Conservation (phyloP, 2,113 vertebrate genomes). For the Lasiurus cinereus region DNA sequence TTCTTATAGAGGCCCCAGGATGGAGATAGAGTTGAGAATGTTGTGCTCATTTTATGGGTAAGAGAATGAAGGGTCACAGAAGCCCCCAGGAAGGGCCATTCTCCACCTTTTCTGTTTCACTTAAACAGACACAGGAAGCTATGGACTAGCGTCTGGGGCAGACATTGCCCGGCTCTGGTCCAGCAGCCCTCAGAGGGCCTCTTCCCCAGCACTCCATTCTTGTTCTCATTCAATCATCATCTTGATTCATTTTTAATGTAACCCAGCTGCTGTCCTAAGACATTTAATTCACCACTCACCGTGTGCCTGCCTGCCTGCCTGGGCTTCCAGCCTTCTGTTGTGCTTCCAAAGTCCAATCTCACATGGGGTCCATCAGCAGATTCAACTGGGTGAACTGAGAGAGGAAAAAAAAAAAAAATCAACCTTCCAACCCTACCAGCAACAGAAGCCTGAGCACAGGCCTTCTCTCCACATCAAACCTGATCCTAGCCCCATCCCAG, state of each 20-base stretch:
- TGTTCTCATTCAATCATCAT: slow-evolving; percentile 63
- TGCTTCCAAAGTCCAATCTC: neutral
- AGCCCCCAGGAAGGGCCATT: neutral
- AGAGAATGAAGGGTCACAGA: neutral
- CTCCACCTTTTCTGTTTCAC: slow-evolving; percentile 48
- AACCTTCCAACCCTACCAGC: neutral
- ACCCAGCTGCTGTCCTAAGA: slow-evolving; percentile 63
- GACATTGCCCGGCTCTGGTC: neutral
- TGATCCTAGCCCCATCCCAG: slow-evolving; percentile 33
- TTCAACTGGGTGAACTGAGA: neutral
- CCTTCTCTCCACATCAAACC: slow-evolving; percentile 11
- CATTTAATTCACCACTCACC: neutral
- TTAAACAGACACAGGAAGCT: slow-evolving; percentile 48
- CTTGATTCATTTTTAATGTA: slow-evolving; percentile 74
- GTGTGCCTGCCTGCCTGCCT: slow-evolving; percentile 8
- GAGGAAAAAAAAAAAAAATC: neutral
- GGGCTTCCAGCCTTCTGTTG: neutral
- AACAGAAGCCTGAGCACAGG: neutral
- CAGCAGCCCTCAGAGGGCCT: neutral
- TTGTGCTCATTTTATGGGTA: neutral
- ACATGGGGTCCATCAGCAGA: neutral
- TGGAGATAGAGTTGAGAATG: neutral
- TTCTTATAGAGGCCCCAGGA: neutral
- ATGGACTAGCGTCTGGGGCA: neutral
- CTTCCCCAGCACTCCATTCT: slow-evolving; percentile 32